These are phyloP conservation scores for Drosophila ogumai DNA, from an alignment of 1,140 invertebrate species.

Conservation along the genomic window DNA sequence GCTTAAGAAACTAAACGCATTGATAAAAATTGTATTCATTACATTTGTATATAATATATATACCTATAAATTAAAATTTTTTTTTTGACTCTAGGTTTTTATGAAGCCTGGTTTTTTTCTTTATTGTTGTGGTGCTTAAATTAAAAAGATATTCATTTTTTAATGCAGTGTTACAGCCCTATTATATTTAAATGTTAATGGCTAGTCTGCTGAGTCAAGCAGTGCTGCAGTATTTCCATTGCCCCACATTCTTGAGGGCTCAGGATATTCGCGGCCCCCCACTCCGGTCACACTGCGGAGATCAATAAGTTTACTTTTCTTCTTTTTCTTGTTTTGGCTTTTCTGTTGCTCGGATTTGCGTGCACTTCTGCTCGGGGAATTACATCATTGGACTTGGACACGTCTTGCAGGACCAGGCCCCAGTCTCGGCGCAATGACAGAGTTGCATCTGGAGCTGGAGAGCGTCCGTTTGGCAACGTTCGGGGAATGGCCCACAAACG, in stretches of 20 bases:
- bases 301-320: conserved; percentile 44
- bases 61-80: too few species aligned
- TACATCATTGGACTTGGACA: conserved; percentile 32
- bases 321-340: conserved; percentile 27
- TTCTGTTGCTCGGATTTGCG: neutral
- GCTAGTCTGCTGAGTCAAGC: neutral
- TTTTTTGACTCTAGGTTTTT: too few species aligned
- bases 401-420: neutral
- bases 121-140: too few species aligned
- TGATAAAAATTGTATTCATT: too few species aligned
- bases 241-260: conserved; percentile 1
- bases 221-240: conserved; percentile 7
- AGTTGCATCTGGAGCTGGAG: conserved; percentile 85
- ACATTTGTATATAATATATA: too few species aligned
- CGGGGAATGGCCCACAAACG: conserved; percentile 89
- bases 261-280: neutral
- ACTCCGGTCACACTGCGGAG: conserved; percentile 13
- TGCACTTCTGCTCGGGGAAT: conserved; percentile 1
- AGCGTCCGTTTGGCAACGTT: conserved; percentile 89
- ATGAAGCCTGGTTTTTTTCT: too few species aligned
- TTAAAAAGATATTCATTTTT: too few species aligned
- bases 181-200: too few species aligned
- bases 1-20: too few species aligned
- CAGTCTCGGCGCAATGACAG: conserved; percentile 44
- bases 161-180: too few species aligned